Percentiles rank a stretch among this genome's conserved stretches.
These are phyloP conservation scores for Pyrocephalus nanus DNA, from an alignment of 2,797 vertebrate genomes.

Conservation along the genomic window DNA sequence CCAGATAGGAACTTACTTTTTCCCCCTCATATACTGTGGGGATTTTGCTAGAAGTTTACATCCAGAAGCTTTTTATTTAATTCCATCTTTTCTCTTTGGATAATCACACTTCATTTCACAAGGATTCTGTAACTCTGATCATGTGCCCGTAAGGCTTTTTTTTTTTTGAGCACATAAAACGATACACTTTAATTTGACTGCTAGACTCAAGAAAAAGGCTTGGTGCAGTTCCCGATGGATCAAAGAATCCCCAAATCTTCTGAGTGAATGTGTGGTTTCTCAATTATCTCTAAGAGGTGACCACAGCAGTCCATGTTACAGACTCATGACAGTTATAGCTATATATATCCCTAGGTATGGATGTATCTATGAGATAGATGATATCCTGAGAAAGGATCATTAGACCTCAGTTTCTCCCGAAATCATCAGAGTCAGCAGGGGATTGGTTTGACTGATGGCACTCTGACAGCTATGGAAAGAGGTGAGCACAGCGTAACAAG, in stretches of 20 bases:
- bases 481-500: not conserved
- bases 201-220: not conserved
- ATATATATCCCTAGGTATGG: not conserved
- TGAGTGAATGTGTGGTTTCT: not conserved
- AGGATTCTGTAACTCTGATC: not conserved
- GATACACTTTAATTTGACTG: not conserved
- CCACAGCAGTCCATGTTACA: not conserved
- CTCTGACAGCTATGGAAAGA: not conserved
- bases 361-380: not conserved
- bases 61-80: not conserved
- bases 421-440: not conserved
- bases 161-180: not conserved
- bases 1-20: not conserved
- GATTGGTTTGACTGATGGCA: not conserved
- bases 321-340: not conserved
- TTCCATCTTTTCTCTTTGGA: not conserved
- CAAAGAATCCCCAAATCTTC: not conserved
- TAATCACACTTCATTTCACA: not conserved
- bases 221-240: not conserved
- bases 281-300: not conserved
- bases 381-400: not conserved
- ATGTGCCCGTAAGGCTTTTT: not conserved
- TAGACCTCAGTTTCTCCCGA: not conserved
- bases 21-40: rapidly evolving
- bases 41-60: not conserved